A percentile compares a stretch with the other conserved stretches of the same genome.
phyloP scores from a whole-genome alignment of 2,888 invertebrate species.

The Troides oblongomaculatus region DNA sequence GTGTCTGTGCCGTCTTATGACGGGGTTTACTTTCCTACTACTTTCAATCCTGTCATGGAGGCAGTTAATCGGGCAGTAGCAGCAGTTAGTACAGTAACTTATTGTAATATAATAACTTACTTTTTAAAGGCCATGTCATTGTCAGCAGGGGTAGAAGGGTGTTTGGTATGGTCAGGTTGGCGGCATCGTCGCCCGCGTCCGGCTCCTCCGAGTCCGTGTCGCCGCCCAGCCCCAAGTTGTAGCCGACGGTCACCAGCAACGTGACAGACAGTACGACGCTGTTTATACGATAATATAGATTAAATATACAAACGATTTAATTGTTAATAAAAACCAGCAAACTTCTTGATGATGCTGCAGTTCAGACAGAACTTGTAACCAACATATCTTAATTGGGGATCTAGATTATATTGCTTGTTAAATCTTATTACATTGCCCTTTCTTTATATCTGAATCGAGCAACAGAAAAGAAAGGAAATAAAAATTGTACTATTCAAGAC shows the following conservation, averaged over 20 bases:
- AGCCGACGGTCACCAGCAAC: constrained; percentile 76
- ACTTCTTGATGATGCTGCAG: background rate
- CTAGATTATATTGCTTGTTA: no score
- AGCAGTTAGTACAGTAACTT: no score
- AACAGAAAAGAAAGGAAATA: no score
- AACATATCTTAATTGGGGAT: no score
- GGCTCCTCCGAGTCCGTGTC: constrained; percentile 43
- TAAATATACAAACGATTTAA: background rate
- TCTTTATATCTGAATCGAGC: no score
- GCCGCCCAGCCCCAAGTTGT: constrained; percentile 56
- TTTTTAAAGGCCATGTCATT: constrained; percentile 67
- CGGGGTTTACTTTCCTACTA: no score
- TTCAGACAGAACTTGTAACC: no score
- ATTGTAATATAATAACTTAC: constrained; percentile 42
- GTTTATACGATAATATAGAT: constrained; percentile 27
- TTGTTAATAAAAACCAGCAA: background rate
- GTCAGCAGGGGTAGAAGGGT: constrained; percentile 51
- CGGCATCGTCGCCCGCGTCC: constrained; percentile 31
- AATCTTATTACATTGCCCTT: no score
- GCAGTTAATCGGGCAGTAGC: no score
- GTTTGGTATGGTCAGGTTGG: constrained; percentile 36
- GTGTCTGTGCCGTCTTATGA: no score
- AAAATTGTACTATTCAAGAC: no score
- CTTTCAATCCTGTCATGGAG: no score
- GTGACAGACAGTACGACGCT: constrained; percentile 76